A percentile compares a stretch with the other conserved stretches of the same genome.
phyloP scores from a whole-genome alignment of 2,797 vertebrate genomes.

The Sebastes melanostomus region DNA sequence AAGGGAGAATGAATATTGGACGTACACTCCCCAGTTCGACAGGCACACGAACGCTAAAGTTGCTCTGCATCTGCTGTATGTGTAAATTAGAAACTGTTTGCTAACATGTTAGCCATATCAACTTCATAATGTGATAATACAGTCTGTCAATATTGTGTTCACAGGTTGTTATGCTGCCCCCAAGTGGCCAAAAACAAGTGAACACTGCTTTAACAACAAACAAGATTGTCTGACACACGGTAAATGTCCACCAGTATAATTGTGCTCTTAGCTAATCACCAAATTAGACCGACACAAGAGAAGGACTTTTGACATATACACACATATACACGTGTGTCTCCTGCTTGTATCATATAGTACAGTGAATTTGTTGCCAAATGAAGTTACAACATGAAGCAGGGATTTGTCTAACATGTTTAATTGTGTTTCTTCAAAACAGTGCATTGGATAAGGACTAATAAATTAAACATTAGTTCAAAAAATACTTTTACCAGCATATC shows the following conservation, averaged over 20 bases:
- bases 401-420: slow-evolving; percentile 47
- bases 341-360: too few relatives aligned
- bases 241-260: not conserved
- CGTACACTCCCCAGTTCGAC: not conserved
- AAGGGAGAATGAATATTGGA: not conserved
- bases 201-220: not conserved
- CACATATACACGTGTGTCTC: not conserved
- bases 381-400: not conserved
- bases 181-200: not conserved
- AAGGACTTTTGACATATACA: not conserved
- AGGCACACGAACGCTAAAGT: not conserved
- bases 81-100: not conserved
- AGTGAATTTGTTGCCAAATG: not conserved
- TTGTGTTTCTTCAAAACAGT: slow-evolving; percentile 49
- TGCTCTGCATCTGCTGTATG: not conserved
- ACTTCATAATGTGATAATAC: not conserved
- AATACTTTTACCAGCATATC: slow-evolving; percentile 24
- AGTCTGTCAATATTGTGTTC: not conserved
- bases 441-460: slow-evolving; percentile 37
- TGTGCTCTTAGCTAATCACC: not conserved
- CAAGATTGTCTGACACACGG: not conserved
- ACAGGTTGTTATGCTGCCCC: not conserved
- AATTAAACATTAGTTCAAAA: slow-evolving; percentile 46
- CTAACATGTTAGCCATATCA: not conserved
- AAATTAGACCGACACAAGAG: not conserved